Evolutionary conservation across 2,888 invertebrate genomes (phyloP), one percentile per base, ranked within the genome.

Genomic region (Spilosoma lubricipeda): DNA sequence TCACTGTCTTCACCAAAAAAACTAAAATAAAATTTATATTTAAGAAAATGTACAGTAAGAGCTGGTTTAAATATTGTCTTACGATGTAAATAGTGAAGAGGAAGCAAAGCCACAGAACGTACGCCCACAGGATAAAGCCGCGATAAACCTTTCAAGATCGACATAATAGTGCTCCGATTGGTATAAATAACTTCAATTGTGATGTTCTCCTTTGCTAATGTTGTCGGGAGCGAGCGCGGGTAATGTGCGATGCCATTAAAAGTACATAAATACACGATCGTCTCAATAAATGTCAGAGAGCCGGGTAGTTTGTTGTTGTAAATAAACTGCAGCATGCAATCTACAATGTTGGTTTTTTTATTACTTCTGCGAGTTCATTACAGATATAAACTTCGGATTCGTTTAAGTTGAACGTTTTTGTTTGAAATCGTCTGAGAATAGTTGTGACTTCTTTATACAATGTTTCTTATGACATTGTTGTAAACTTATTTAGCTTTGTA

Each of bases 181-280:
- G 87, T 86, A 90, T 93, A 93, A 91, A 93, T 91, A 93, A 90
- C 90, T 84, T 81, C 86, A 89, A 92, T 92, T 91, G 92, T 92
- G 91, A 92, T 91, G 91, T 92, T 92, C 91, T 91, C 92, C 91
- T 70, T 92, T 85, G 83, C 81, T 84, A 84, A 83, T 82, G 85
- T 85, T 83, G 85, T 78, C 85, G 81, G 75, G 80, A 78, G 80
- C 85, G 86, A 78, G 75, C 80, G 79, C 85, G 85, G 88, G 92
- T 95, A 95, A 95, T 95, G 95, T 93, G 91, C 90, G 83, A 87
- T 78, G 89, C 93, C 95, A 95, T 95, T 95, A 95, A 95, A 94
- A 93, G 89, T 83, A 91, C 93, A 95, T 94, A 95, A 95, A 95
- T 95, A 94, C 91, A 89, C 90, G 89, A 92, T 92, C 91, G 91